Evolutionary conservation across 35 echinoderm and acorn worm species (phyloP).

Genomic region (Chiridota heheva): DNA sequence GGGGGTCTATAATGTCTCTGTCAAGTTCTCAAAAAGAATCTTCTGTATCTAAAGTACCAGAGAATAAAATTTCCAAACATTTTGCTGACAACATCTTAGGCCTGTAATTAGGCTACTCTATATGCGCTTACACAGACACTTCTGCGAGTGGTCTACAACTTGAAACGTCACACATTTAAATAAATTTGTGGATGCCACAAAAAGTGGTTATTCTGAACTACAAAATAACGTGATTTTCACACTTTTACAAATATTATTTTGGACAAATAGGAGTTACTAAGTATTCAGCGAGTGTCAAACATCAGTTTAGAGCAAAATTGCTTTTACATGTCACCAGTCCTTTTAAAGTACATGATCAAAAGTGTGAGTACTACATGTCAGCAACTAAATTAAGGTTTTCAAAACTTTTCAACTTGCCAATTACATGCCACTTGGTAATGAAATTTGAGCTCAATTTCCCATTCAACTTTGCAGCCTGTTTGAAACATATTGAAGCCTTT

Average conservation of each 20-base stretch:
- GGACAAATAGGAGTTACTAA: neutral
- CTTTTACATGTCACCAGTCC: neutral
- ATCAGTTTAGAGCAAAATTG: neutral
- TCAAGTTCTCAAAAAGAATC: no score
- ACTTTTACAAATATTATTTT: neutral
- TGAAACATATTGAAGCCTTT: slow-evolving; percentile 86
- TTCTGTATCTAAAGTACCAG: no score
- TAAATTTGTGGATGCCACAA: no score
- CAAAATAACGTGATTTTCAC: neutral
- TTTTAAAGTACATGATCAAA: neutral
- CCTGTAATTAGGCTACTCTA: no score
- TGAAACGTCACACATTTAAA: no score
- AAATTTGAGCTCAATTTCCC: slow-evolving; percentile 62
- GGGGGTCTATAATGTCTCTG: no score
- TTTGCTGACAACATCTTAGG: no score
- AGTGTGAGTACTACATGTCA: neutral
- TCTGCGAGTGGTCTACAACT: no score
- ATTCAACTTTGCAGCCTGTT: slow-evolving; percentile 79
- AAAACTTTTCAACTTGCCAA: slow-evolving; percentile 46
- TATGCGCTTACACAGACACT: no score
- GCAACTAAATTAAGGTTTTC: neutral
- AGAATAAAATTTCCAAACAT: no score
- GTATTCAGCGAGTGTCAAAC: neutral
- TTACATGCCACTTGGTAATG: slow-evolving; percentile 70
- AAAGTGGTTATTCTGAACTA: no score